Evolutionary conservation across 2,797 vertebrate genomes (phyloP), one percentile per base, ranked within the genome.

Genomic region (Onychomys arenicola): DNA sequence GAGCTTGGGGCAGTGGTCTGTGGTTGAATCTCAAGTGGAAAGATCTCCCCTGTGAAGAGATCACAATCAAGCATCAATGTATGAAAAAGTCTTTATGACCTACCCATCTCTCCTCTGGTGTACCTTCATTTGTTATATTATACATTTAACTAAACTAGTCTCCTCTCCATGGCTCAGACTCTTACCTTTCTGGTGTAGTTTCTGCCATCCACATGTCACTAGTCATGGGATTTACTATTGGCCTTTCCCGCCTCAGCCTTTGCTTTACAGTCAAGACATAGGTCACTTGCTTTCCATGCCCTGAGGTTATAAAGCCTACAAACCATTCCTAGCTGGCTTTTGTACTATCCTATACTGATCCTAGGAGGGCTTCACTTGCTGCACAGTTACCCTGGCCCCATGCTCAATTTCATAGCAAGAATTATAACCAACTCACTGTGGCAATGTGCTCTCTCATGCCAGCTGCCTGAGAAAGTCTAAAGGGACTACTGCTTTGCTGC

Each of bases 391-490:
- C 78, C 75, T 12, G n/a, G 65, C 46, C 40, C 67, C n/a, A 21
- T 83, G 69, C 75, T 46, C 65, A 93, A 52, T 40, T 57, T 52
- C 13, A 2, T 23, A 89, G 71, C 49, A 92, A 84, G 93, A 93
- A 32, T 49, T 57, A 34, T 19, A 23, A 0, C 49, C 77, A 82
- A 13, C 43, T 94, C 46, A 49, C 57, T 8, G 21, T 21, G 46
- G 46, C 89, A 23, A 8, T 2, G 23, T 3, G 0, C 46, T 75
- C 32, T 43, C 46, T 91, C n/a, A 13, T 29, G 25, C 69, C 10
- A 9, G 90, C 73, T 92, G 63, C 71, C 84, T 46, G 57, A 73
- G 75, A 63, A 82, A 46, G 46, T 90, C 95, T 76, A 21, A 81
- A 81, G 65, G 85, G 75, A 93, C 82, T 46, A 3, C 82, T 80